Conservation (phyloP, 2,888 invertebrate species). For the Papilio protenor region DNA sequence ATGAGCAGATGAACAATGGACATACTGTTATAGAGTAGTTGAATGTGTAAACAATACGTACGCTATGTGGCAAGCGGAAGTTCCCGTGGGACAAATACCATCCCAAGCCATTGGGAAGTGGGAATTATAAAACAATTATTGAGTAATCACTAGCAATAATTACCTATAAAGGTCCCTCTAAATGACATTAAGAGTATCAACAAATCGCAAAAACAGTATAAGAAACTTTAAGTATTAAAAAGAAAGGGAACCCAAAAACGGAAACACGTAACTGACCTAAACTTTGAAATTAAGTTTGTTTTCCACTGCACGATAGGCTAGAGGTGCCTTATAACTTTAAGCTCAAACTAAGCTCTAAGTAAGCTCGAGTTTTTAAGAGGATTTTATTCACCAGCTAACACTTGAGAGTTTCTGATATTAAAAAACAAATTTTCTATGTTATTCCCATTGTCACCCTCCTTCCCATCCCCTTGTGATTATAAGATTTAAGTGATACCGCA, state of each 20-base stretch:
- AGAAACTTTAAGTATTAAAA: not conserved
- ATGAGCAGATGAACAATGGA: constrained; percentile 31
- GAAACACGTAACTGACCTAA: not conserved
- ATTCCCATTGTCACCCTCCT: no score
- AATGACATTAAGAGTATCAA: not conserved
- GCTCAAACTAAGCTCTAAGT: not conserved
- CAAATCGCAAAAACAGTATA: not conserved
- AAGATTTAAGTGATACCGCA: not conserved
- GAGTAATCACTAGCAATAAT: constrained; percentile 1
- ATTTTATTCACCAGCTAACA: not conserved
- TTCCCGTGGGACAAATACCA: constrained; percentile 57
- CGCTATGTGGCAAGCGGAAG: constrained; percentile 21
- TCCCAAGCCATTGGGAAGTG: constrained; percentile 51
- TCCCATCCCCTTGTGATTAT: not conserved
- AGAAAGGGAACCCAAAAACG: not conserved
- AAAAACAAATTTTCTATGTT: not conserved
- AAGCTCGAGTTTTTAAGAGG: not conserved
- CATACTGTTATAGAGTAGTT: constrained; percentile 44
- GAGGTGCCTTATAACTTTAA: not conserved
- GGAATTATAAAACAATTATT: constrained; percentile 50
- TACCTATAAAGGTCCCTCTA: not conserved
- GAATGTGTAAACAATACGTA: constrained; percentile 49
- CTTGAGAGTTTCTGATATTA: not conserved
- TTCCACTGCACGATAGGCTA: constrained; percentile 4
- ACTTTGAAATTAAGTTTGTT: constrained; percentile 32